These are phyloP conservation scores for Euproctis similis DNA, from an alignment of 2,888 invertebrate species.

Conservation along the genomic window DNA sequence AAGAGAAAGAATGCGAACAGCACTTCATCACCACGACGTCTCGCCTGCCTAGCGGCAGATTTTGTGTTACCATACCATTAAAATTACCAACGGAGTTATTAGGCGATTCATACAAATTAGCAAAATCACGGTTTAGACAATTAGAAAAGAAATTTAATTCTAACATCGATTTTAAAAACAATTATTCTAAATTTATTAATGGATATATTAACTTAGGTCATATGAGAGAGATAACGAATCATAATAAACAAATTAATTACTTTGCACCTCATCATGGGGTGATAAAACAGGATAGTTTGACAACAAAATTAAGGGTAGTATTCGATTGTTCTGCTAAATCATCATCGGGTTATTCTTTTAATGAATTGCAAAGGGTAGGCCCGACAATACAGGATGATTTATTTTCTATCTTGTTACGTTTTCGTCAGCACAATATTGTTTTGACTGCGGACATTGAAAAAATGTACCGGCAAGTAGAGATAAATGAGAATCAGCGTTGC, in stretches of 20 bases:
- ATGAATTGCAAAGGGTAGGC: slow-evolving; percentile 3
- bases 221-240: too few relatives aligned
- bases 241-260: too few relatives aligned
- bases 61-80: background rate
- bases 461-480: slow-evolving; percentile 2
- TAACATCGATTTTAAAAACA: too few relatives aligned
- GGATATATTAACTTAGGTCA: background rate
- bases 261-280: slow-evolving; percentile 5
- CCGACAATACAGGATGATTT: slow-evolving; percentile 8
- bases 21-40: too few relatives aligned
- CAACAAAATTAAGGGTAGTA: slow-evolving; percentile 1
- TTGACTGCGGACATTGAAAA: slow-evolving; percentile 4
- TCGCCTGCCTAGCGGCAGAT: background rate
- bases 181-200: background rate
- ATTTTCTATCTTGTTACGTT: slow-evolving; percentile 5
- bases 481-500: background rate
- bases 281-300: background rate
- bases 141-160: background rate
- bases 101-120: background rate
- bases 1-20: too few relatives aligned
- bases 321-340: slow-evolving; percentile 1
- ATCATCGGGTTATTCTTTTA: slow-evolving; percentile 1
- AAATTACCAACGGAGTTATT: background rate
- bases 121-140: background rate
- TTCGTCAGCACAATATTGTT: slow-evolving; percentile 6